phyloP scores from a whole-genome alignment of 2,888 invertebrate genomes.

The Incurvaria masculella region DNA sequence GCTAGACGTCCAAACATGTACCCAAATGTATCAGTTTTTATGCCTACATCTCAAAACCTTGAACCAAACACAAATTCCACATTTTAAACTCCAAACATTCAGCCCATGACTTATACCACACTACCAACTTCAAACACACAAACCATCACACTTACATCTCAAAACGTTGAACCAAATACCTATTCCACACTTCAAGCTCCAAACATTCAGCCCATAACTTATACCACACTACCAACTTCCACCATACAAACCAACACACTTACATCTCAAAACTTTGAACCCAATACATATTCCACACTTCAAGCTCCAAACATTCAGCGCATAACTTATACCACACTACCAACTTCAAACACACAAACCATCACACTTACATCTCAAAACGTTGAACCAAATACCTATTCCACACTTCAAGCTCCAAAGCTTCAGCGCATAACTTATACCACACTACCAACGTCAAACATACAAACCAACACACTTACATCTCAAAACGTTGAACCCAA shows the following conservation, averaged over 20 bases:
- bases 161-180: neutral
- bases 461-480: too few relatives aligned
- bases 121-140: conserved; percentile 1
- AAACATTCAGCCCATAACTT: neutral
- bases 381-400: neutral
- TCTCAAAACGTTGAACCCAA: too few relatives aligned
- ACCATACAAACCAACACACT: neutral
- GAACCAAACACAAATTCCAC: neutral
- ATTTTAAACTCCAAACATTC: conserved; percentile 1
- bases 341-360: too few relatives aligned
- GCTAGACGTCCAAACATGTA: conserved; percentile 10
- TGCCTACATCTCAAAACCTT: neutral
- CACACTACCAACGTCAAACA: too few relatives aligned
- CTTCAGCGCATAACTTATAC: too few relatives aligned
- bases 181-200: neutral
- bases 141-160: conserved; percentile 1
- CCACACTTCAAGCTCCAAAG: neutral
- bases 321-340: neutral
- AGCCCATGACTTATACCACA: neutral
- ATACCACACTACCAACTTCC: neutral
- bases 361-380: neutral
- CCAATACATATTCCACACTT: neutral
- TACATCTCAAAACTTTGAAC: neutral
- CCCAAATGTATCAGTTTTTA: conserved; percentile 8
- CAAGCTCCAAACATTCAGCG: conserved; percentile 1